phyloP scores from a whole-genome alignment of 2,888 invertebrate genomes.

The Calliphora vomitoria region DNA sequence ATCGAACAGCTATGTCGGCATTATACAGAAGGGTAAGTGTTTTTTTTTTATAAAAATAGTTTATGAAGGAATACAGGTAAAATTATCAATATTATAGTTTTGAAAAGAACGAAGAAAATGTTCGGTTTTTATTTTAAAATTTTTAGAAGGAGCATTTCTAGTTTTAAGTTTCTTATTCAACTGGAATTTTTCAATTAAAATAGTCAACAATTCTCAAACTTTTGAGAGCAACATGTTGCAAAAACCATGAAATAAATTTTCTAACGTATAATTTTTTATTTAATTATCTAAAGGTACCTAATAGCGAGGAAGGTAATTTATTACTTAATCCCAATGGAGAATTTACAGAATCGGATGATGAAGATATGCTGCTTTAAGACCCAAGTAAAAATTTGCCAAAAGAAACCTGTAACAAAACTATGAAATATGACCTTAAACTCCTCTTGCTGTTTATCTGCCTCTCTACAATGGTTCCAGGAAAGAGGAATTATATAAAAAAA shows the following conservation, averaged over 20 bases:
- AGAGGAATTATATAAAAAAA: background rate
- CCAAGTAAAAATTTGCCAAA: constrained; percentile 16
- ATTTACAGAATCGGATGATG: constrained; percentile 83
- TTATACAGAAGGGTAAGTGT: constrained; percentile 81
- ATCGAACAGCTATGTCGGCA: constrained; percentile 80
- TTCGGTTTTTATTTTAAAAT: no score
- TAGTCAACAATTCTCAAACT: no score
- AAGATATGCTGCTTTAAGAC: constrained; percentile 82
- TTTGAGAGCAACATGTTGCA: no score
- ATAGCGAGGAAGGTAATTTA: constrained; percentile 83
- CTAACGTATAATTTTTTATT: background rate
- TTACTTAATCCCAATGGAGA: constrained; percentile 82
- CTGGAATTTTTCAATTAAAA: no score
- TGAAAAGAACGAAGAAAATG: no score
- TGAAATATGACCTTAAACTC: background rate
- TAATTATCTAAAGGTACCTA: constrained; percentile 79
- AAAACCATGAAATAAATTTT: no score
- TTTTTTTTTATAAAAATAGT: background rate
- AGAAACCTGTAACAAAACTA: background rate
- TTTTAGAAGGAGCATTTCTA: no score
- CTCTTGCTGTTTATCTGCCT: background rate
- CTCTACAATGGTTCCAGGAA: constrained; percentile 12
- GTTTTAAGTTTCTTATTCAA: no score
- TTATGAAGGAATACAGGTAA: no score
- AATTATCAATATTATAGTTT: no score